Evolutionary conservation across 2,113 vertebrate genomes (phyloP).

Genomic region (Percopsis transmontana): DNA sequence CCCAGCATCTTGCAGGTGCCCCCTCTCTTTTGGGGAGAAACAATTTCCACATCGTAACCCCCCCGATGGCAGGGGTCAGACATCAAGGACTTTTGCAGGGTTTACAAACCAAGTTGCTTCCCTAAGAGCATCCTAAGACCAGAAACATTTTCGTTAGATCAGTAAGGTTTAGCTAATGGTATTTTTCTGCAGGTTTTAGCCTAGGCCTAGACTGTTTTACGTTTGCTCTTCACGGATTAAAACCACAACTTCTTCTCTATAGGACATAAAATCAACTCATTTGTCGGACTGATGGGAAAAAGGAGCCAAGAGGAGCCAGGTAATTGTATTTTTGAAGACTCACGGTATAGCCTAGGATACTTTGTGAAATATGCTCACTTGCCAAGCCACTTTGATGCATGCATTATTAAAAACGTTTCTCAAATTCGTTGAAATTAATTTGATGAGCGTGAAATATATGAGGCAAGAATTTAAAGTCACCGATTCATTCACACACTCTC

Average conservation of each 20-base stretch:
- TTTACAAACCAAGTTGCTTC: no score
- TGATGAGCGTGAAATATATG: background rate
- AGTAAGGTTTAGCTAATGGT: no score
- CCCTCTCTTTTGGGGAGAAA: no score
- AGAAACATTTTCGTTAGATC: no score
- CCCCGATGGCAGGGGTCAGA: background rate
- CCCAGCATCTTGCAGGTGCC: background rate
- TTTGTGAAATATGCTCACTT: background rate
- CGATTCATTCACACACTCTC: background rate
- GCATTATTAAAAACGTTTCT: background rate
- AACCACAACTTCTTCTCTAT: conserved; percentile 60
- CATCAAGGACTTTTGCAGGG: background rate
- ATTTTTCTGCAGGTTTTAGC: no score
- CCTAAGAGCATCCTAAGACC: no score
- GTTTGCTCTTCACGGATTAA: background rate
- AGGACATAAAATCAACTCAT: conserved; percentile 97
- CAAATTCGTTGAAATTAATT: background rate
- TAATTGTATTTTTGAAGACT: conserved; percentile 59
- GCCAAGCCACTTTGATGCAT: background rate
- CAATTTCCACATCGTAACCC: background rate
- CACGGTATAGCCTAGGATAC: background rate
- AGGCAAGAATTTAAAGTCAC: background rate
- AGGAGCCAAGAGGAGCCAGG: conserved; percentile 91
- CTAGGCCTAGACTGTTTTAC: background rate
- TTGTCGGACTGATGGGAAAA: conserved; percentile 98